Evolutionary conservation across 2,797 vertebrate genomes (phyloP), one percentile per base, ranked within the genome.

Genomic region (Cossypha caffra): DNA sequence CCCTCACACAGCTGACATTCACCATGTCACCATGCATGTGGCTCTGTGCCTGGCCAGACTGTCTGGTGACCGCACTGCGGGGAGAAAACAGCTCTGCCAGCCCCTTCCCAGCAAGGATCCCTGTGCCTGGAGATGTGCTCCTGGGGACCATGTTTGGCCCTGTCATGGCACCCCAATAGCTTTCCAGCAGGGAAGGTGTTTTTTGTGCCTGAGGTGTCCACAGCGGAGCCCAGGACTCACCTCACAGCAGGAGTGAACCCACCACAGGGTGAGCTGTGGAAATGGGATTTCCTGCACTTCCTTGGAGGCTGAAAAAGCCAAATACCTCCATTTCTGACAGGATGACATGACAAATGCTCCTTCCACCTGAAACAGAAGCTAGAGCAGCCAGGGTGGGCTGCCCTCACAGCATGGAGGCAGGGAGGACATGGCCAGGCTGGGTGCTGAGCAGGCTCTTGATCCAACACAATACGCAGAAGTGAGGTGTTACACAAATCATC

Each of bases 1-100:
- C 50, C 63, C 67, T 66, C 43, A 19, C 1, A 0, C 4, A 5
- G n/a, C 7, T 45, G 26, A 9, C 1, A 0, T 10, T 52, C 7
- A 12, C 26, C 1, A 0, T 9, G 42, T 16, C 43, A 23, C 28
- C 45, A 11, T 3, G 0, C 13, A 0, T 1, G 11, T 0, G 0
- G 40, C 79, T 26, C 63, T 37, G 10, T 37, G 57, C 17, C 50
- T 0, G 0, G 25, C 24, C 40, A 55, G 33, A 4, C 4, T 4
- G 0, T 4, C 25, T 51, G 57, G 24, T 28, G 52, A 19, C 5
- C 0, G 0, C 24, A 1, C 10, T 16, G 2, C 2, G 8, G 9
- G 45, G 25, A 59, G 23, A 37, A 75, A 68, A 48, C 7, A 24
- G 35, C 8, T 0, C 1, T 1, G 0, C 21, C 7, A 7, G 19